These are phyloP conservation scores for Acanthis flammea DNA, from an alignment of 2,797 vertebrate species.

Conservation along the genomic window DNA sequence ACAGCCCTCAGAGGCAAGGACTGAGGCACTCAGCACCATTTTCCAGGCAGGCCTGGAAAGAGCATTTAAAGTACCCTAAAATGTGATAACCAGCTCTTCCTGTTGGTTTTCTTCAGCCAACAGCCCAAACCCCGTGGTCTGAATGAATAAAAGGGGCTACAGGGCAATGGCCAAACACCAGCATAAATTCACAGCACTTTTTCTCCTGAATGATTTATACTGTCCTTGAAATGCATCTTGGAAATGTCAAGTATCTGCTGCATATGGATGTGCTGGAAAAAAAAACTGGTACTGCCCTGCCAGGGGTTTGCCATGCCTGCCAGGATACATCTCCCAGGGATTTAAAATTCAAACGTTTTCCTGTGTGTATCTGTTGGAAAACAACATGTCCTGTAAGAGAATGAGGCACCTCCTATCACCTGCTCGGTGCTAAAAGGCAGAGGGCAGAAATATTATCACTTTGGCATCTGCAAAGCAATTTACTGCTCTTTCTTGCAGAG, in stretches of 20 bases:
- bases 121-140: not conserved
- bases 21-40: not conserved
- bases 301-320: conserved; percentile 8
- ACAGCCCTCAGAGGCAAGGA: not conserved
- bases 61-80: not conserved
- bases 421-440: not conserved
- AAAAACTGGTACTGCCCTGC: not conserved
- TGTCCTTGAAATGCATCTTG: conserved; percentile 13
- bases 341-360: not conserved
- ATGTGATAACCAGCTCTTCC: not conserved
- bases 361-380: not conserved
- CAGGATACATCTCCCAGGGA: not conserved
- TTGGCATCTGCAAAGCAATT: not conserved
- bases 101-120: not conserved
- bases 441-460: not conserved
- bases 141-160: not conserved
- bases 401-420: not conserved
- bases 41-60: not conserved
- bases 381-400: not conserved
- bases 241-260: conserved; percentile 37
- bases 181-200: not conserved
- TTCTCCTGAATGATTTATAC: conserved; percentile 21
- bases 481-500: not conserved
- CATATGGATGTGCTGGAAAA: conserved; percentile 1
- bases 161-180: not conserved